Base-by-base conservation (phyloP, 2,888 invertebrate genomes). In the Pyrocoelia pectoralis region DNA sequence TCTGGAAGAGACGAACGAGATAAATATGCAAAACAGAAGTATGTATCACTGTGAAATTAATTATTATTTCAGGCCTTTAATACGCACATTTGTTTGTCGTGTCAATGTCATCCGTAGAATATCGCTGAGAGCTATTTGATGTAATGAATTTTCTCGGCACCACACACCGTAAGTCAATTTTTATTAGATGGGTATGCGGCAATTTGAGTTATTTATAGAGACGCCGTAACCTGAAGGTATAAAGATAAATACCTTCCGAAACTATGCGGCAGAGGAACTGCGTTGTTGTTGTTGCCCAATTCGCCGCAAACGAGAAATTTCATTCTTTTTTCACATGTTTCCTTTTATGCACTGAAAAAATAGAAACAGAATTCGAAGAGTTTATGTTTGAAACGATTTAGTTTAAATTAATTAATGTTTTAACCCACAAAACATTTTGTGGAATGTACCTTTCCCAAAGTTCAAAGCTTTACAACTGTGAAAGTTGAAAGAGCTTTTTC, bases 131-230 rank as follows among this genome's bases (percentile, higher is more conserved):
- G 70, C 65, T 61, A 67, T 68, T 68, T 63, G 58, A 61, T 58
- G 68, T 67, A 70, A 70, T 70, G 70, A 70, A 70, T 70, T 70
- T 70, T 70, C 68, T 8, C 67, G 67, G 60, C 65, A 66, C n/a
- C n/a, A 63, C 67, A 67, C 68, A 62, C 63, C 65, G 68, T 65
- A 70, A 68, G 68, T 70, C 70, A 70, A 70, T 70, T 70, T 70
- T 70, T 70, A 68, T 68, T 68, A 66, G 67, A 61, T 60, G 54
- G 64, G 61, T 54, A 67, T 67, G 68, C 57, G 62, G 66, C 63
- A 63, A 63, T 55, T 58, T 63, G 67, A 68, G 70, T 70, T 70
- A 70, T 70, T 70, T 70, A 70, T 66, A 62, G 64, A 49, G 65
- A 56, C 59, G 55, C 57, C 52, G 57, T 46, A 63, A 63, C 57